Percentiles rank a stretch among this genome's conserved stretches.
Conservation (phyloP, 2,113 vertebrate genomes). For the Ctenomys sociabilis region DNA sequence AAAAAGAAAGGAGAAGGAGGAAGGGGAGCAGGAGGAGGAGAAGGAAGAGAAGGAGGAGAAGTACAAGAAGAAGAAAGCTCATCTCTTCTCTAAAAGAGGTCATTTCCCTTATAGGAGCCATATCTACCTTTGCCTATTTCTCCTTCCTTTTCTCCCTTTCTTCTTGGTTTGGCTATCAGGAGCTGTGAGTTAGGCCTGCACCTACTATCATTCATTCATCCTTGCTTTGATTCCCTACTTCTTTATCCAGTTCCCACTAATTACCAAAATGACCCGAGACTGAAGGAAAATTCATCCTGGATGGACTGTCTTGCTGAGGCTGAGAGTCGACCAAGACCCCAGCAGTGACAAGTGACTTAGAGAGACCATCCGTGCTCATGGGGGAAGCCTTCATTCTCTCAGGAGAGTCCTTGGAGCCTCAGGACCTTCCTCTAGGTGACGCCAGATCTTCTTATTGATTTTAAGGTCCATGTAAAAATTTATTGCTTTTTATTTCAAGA, state of each 20-base stretch:
- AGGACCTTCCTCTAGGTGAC: not conserved
- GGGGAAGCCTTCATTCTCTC: not conserved
- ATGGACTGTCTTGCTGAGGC: not conserved
- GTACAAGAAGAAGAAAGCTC: not conserved
- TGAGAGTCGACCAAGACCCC: not conserved
- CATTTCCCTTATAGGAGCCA: not conserved
- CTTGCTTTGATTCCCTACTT: slow-evolving; percentile 15
- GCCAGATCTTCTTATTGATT: slow-evolving; percentile 29
- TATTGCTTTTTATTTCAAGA: slow-evolving; percentile 59
- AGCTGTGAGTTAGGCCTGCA: not conserved
- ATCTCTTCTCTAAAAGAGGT: not conserved
- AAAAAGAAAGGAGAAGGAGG: not conserved
- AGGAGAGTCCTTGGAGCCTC: not conserved
- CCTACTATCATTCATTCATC: not conserved
- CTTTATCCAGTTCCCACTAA: not conserved
- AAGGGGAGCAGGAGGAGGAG: too few relatives aligned
- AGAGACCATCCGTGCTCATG: not conserved
- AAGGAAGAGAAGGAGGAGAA: too few relatives aligned
- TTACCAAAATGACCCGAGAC: not conserved
- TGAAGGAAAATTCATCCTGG: not conserved
- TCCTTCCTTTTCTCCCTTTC: not conserved
- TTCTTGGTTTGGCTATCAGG: not conserved
- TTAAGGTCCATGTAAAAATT: slow-evolving; percentile 39
- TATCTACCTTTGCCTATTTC: slow-evolving; percentile 8
- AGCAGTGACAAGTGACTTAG: not conserved